Conservation (phyloP, 2,888 invertebrate genomes). For the Drosophila putrida region DNA sequence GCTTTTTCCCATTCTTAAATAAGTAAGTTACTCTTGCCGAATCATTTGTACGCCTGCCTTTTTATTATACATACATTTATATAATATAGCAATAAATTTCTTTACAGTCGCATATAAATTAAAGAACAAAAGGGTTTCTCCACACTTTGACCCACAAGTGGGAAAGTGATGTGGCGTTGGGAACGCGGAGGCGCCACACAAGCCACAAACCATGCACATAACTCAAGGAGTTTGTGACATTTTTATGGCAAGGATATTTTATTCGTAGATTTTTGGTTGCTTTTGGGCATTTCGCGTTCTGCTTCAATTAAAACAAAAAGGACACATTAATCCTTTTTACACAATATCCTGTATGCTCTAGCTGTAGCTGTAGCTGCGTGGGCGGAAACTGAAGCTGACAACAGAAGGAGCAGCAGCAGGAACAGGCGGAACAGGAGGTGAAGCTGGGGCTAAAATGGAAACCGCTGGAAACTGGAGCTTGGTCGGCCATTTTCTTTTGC, state of each 20-base stretch:
- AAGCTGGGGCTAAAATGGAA: conserved; percentile 9
- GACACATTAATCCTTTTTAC: conserved; percentile 78
- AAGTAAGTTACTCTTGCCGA: not conserved
- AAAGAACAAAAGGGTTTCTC: conserved; percentile 75
- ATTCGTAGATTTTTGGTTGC: conserved; percentile 69
- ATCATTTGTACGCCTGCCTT: conserved; percentile 13
- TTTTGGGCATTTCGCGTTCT: conserved; percentile 71
- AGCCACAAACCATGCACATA: conserved; percentile 73
- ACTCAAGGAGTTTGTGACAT: conserved; percentile 81
- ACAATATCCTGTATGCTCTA: conserved; percentile 77
- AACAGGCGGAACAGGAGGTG: not conserved
- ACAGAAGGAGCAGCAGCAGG: not conserved
- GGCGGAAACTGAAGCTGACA: conserved; percentile 8
- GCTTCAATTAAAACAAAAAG: conserved; percentile 75
- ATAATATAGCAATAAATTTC: conserved; percentile 77
- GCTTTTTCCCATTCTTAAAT: conserved; percentile 10
- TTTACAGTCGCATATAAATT: conserved; percentile 67
- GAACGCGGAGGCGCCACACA: conserved; percentile 57
- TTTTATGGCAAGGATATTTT: conserved; percentile 78
- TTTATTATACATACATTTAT: conserved; percentile 55
- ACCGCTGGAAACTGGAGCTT: conserved; percentile 46
- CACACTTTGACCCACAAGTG: conserved; percentile 8
- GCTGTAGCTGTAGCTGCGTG: conserved; percentile 33
- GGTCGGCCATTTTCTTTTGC: conserved; percentile 78
- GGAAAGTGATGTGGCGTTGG: not conserved